Evolutionary conservation across 2,797 vertebrate species (phyloP), one percentile per base, ranked within the genome.

Genomic region (Pagetopsis macropterus): DNA sequence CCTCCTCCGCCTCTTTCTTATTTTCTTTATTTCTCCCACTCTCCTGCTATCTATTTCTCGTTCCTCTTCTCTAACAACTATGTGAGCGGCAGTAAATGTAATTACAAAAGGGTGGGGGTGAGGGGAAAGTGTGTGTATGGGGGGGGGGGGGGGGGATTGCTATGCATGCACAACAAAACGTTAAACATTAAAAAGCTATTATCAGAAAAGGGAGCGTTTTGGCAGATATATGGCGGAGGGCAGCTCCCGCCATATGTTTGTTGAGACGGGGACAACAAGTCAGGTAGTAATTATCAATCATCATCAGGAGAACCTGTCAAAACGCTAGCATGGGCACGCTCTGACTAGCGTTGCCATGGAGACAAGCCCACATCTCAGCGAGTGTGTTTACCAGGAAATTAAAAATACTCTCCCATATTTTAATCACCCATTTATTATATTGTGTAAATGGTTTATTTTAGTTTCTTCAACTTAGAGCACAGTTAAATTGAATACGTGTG

Each of bases 221-320:
- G 86, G 84, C 86, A 90, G 89, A 90, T 90, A 83, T 88, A 90
- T 77, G 65, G 79, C 59, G 65, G 77, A 89, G 90, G 88, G 87
- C 90, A 90, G 84, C 83, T 79, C 73, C 60, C 43, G 62, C 91
- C 87, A 92, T 93, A 93, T 93, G 91, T 93, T 91, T 90, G 87
- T 49, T 48, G 78, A 85, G 87, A 87, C 70, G 70, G 78, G 87
- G 83, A 92, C 89, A 89, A 89, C 91, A 85, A 92, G 90, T 90
- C 89, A 93, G 90, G 88, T 92, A 88, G 88, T 89, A 92, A 93
- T 93, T 92, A 92, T 93, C 91, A 94, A 92, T 93, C 93, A 92
- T 89, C 90, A 92, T 94, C 92, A 92, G 83, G 76, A 88, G 82
- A 84, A 82, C 58, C 87, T 88, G 90, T 92, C 88, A 91, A 79